phyloP scores from a whole-genome alignment of 2,888 invertebrate species.

The Chrysina gloriosa region DNA sequence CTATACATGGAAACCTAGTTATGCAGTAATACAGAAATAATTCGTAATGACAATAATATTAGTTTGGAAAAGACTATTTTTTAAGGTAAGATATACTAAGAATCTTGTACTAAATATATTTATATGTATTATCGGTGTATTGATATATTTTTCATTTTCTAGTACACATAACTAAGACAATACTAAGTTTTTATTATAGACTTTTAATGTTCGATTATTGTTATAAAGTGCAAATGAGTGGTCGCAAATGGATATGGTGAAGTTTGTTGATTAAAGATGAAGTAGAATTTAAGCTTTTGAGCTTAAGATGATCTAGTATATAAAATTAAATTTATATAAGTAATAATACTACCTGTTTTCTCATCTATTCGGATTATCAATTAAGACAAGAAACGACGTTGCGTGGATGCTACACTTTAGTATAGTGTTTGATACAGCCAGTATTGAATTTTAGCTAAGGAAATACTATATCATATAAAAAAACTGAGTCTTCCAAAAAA shows the following conservation, averaged over 20 bases:
- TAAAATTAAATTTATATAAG: conserved; percentile 26
- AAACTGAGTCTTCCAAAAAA: conserved; percentile 67
- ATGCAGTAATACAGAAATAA: conserved; percentile 43
- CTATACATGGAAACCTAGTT: conserved; percentile 28
- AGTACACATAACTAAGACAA: conserved; percentile 26
- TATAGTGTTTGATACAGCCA: conserved; percentile 59
- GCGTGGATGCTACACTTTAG: conserved; percentile 52
- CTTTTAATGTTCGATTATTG: conserved; percentile 22
- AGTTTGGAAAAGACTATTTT: conserved; percentile 43
- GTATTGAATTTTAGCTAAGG: conserved; percentile 49
- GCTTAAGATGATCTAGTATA: conserved; percentile 28
- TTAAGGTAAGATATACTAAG: conserved; percentile 36
- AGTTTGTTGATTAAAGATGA: background rate
- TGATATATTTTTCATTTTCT: conserved; percentile 24
- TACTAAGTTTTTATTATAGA: conserved; percentile 30
- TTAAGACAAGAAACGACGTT: background rate
- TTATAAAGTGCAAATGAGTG: conserved; percentile 19
- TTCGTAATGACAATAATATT: conserved; percentile 50
- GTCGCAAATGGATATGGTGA: background rate
- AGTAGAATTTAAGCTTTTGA: conserved; percentile 15
- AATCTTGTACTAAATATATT: conserved; percentile 36
- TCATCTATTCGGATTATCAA: conserved; percentile 8
- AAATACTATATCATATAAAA: conserved; percentile 58
- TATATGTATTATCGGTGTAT: conserved; percentile 34
- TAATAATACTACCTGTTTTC: conserved; percentile 2